Base-by-base conservation (phyloP, 2,113 vertebrate species). In the Enhydra lutris region DNA sequence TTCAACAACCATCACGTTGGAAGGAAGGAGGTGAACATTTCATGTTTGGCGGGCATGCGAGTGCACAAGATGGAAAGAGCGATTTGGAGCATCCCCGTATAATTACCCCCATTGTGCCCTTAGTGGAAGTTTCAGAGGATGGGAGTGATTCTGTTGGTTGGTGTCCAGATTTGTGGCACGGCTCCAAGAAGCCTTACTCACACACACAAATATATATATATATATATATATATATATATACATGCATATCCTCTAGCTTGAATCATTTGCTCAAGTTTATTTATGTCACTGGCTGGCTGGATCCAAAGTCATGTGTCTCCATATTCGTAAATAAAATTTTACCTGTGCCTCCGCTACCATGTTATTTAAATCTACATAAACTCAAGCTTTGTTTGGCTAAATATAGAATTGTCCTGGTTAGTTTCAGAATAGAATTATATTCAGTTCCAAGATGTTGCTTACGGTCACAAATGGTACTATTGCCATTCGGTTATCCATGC, bases 1-100 rank as follows among this genome's bases (percentile, higher is more conserved):
- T 99, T 99, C 99, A 99, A 97, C 99, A 99, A 99, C 99, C 99
- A 98, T 99, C 99, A 99, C 98, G 80, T 99, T 98, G 99, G 98
- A 99, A 99, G 99, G 98, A 98, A 95, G 93, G 98, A 98, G 98
- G 98, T 95, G 97, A 99, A 98, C 98, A 97, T 97, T 99, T 99
- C 98, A 98, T 98, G 98, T 99, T 99, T 97, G 98, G 99, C 98
- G 99, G 99, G 99, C 99, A 99, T 83, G 92, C 98, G 98, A 96
- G 98, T 97, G 98, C 34, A 95, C 97, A 98, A 98, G 99, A 99
- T 98, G 98, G 99, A 99, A 98, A 98, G 97, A 99, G 97, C 90
- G 97, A 98, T 96, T 98, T 65, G 95, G 98, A 97, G 96, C 98
- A 95, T 98, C 98, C 98, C 97, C 71, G 94, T 97, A 96, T 99